Evolutionary conservation across 2,797 vertebrate species (phyloP), one percentile per base, ranked within the genome.

Genomic region (Limosa lapponica): DNA sequence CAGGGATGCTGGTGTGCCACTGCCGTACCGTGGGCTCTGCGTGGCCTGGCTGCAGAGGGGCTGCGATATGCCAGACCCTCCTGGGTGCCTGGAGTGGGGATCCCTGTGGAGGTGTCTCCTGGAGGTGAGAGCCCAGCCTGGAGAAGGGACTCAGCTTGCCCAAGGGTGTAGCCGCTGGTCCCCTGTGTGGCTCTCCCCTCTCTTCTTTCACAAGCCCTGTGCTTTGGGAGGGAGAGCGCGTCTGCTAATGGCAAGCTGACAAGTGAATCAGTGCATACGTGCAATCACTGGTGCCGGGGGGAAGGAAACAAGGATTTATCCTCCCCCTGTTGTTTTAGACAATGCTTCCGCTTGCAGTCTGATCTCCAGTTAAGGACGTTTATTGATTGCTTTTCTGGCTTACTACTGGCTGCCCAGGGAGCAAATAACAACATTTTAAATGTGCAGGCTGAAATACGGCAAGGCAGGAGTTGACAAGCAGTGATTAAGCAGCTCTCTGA

Each of bases 401-500:
- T 91, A 91, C 86, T 86, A 89, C 78, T 86, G 89, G 61, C 90
- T 94, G 89, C 84, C 95, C 78, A 80, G 90, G 82, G 91, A 92
- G 75, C 41, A 73, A 95, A 94, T 74, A 94, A 81, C 77, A 94
- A 83, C 78, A 70, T 92, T 96, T 95, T 36, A 95, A 90, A 92
- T 41, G 80, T 90, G 73, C 88, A 71, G 81, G 80, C 61, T 96
- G 92, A 88, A 94, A 75, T 92, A 78, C 11, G 75, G 93, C 90
- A 80, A 82, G 78, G 91, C 55, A 6, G 88, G 73, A 93, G 82
- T 39, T 93, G 92, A 78, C 82, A 95, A 55, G 89, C 80, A 59
- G 75, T 95, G 96, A 97, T 96, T 90, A 96, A 96, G 93, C 88
- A 92, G 82, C 90, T 92, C 88, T 78, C 70, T 93, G 90, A 94